phyloP scores from a whole-genome alignment of 2,888 invertebrate species.

The Pseudococcus jackbeardsleyi region DNA sequence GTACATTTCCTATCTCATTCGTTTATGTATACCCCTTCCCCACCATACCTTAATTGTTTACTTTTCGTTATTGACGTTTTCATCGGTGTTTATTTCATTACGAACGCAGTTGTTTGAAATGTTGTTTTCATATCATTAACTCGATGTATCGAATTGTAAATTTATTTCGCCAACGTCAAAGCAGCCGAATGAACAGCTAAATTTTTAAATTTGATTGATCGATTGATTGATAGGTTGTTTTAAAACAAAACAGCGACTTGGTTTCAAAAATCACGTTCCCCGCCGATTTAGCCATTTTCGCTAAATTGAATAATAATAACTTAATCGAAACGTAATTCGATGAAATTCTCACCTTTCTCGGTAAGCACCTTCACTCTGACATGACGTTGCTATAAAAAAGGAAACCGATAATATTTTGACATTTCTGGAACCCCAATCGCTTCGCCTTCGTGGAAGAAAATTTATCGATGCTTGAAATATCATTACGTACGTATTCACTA shows the following conservation, averaged over 20 bases:
- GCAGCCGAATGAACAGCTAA: not conserved
- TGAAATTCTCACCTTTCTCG: too few species aligned
- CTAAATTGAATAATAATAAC: too few species aligned
- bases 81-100: not conserved
- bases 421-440: not conserved
- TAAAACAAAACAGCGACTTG: not conserved
- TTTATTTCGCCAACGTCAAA: not conserved
- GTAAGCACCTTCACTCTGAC: too few species aligned
- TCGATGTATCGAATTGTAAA: not conserved
- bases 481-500: not conserved
- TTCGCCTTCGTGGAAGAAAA: not conserved
- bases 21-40: not conserved
- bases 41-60: not conserved
- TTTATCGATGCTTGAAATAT: not conserved
- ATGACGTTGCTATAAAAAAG: too few species aligned
- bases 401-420: not conserved
- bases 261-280: not conserved
- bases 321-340: too few species aligned
- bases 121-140: conserved; percentile 3
- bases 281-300: too few species aligned
- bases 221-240: not conserved
- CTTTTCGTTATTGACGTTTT: not conserved
- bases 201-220: not conserved
- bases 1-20: not conserved
- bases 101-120: not conserved